Conservation (phyloP, 2,113 vertebrate genomes). For the Tylochromis polylepis region DNA sequence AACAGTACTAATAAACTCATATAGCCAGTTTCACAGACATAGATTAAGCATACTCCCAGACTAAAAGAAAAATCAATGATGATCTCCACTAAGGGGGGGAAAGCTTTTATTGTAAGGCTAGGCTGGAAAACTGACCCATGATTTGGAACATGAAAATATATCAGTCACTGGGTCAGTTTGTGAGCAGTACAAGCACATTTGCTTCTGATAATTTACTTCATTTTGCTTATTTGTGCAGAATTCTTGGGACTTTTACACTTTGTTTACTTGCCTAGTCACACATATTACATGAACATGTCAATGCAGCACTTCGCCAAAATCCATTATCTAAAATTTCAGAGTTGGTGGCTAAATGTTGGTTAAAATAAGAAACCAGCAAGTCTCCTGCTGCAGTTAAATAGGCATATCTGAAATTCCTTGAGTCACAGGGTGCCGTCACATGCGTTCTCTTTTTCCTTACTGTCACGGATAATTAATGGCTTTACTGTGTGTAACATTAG, state of each 20-base stretch:
- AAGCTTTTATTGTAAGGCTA: not conserved
- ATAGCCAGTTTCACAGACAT: not conserved
- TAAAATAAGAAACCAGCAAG: not conserved
- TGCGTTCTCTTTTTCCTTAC: not conserved
- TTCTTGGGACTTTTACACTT: not conserved
- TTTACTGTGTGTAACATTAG: not conserved
- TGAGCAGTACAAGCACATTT: not conserved
- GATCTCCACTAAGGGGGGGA: fast-evolving
- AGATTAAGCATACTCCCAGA: not conserved
- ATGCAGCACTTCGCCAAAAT: not conserved
- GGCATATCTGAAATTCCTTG: conserved; percentile 39
- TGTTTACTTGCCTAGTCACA: not conserved
- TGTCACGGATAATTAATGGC: not conserved
- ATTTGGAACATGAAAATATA: not conserved
- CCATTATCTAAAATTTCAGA: not conserved
- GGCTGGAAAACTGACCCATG: not conserved
- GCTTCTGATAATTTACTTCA: not conserved
- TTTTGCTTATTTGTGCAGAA: not conserved
- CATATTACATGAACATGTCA: not conserved
- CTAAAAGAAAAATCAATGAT: not conserved
- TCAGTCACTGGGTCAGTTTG: not conserved
- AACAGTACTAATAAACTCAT: not conserved
- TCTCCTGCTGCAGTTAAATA: not conserved
- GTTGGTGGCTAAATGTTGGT: not conserved
- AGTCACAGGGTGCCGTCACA: conserved; percentile 44